Base-by-base conservation (phyloP, 2,888 invertebrate genomes). In the Gastracanthus pulcherrimus region DNA sequence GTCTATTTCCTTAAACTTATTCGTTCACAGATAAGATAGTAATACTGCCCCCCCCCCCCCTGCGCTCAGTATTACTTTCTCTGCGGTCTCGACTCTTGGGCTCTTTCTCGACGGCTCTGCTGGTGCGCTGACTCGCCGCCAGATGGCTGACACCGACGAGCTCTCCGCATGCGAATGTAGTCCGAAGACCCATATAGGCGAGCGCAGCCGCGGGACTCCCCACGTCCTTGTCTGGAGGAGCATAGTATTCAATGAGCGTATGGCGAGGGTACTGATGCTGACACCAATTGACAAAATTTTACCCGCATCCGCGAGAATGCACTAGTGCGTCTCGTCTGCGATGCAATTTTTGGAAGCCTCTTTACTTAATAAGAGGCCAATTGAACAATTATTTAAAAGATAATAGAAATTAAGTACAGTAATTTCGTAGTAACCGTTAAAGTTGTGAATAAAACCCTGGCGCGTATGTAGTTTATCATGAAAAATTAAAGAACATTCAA, bases 191-290 rank as follows among this genome's bases (percentile, higher is more conserved):
- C 34, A 62, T 34, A 62, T 31, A 62, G 34, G 16, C 34, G 19
- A 19, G 19, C 34, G 34, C 4, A 3, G 2, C 0, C 31, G 2
- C 19, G 34, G n/a, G 34, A 29, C 16, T 36, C 23, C 16, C 23
- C 19, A 80, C 82, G 64, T 83, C 96, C 95, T 96, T 96, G 96
- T 96, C 95, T 95, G 86, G 92, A 95, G 96, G 96, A 96, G 96
- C 96, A 96, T 94, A 96, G 95, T 96, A 95, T 94, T 93, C 96
- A 94, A 94, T 95, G 96, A 96, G 94, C 96, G 95, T 94, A 86
- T 95, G 95, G 96, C 96, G 96, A 96, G 96, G 93, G 93, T 94
- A 95, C 95, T 96, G 93, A 93, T 96, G 96, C 96, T 96, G 94
- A 94, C 95, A 95, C 95, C 95, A 93, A 92, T 90, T 92, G 89